Evolutionary conservation across 2,113 vertebrate genomes (phyloP), one percentile per base, ranked within the genome.

Genomic region (Synchiropus splendidus): DNA sequence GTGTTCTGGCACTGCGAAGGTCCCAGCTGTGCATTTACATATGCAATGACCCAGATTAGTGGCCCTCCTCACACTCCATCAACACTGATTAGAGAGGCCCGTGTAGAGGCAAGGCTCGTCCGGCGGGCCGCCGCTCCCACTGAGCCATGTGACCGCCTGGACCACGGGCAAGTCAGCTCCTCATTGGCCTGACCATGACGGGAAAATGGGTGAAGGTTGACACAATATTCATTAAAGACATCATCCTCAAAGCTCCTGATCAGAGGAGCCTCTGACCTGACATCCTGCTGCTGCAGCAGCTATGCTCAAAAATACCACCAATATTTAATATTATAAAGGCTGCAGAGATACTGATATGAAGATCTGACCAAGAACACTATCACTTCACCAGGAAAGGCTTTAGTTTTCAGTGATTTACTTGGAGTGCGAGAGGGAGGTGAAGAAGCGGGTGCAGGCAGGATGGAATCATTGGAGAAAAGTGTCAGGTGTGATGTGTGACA

Each of bases 41-140:
- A 90, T 82, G 87, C 85, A 79, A 87, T 89, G 89, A 88, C 90
- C 87, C 83, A 88, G 81, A 90, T 91, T 85, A 89, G 82, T 85
- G 87, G 84, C 86, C 78, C 68, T 54, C 70, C 85, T 81, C 83
- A 87, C 82, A 87, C 75, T 82, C 83, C 77, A 86, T 87, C 84
- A 79, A 67, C 55, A 81, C 79, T 86, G 85, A 89, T 91, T 90
- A 90, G 83, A 81, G 55, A 63, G 71, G 56, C 36, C 61, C 78
- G 55, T 70, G 60, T 60, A 68, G 41, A 45, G 53, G 45, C 16
- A 45, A 10, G 14, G 48, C 39, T 37, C 54, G 58, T 54, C 42
- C 68, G 36, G 67, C 37, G 2, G 39, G 61, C 57, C 54, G 17
- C 38, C 13, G 9, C 31, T 52, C 57, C 56, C 51, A 57, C 45